Conservation (phyloP, 2,113 vertebrate genomes). For the Microcebus griseorufus region DNA sequence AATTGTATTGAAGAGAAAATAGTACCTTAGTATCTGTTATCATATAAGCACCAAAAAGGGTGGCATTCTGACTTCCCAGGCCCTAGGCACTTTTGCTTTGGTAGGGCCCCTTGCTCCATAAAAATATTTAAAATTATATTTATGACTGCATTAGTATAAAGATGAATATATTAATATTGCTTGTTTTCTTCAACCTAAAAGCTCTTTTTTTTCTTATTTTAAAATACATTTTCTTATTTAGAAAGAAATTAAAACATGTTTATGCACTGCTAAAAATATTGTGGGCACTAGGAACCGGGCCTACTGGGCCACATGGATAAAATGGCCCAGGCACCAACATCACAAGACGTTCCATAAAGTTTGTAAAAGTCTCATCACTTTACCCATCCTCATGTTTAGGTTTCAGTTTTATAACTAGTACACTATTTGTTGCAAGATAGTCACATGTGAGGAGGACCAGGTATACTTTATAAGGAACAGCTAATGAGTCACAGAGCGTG, state of each 20-base stretch:
- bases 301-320: neutral
- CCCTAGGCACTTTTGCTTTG: neutral
- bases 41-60: neutral
- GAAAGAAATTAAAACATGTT: neutral
- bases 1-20: neutral
- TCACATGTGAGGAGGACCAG: neutral
- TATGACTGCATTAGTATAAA: neutral
- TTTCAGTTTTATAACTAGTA: neutral
- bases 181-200: neutral
- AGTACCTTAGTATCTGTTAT: neutral
- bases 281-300: neutral
- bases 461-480: neutral
- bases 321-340: neutral
- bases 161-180: neutral
- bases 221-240: neutral
- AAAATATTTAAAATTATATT: conserved; percentile 17
- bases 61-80: neutral
- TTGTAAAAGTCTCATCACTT: neutral
- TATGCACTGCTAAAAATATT: neutral
- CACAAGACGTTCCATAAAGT: neutral
- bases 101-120: neutral
- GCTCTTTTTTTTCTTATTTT: neutral
- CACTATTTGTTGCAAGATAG: neutral
- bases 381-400: neutral
- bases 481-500: neutral